phyloP scores from a whole-genome alignment of 2,797 vertebrate species.

The Schizopygopsis pylzovi region DNA sequence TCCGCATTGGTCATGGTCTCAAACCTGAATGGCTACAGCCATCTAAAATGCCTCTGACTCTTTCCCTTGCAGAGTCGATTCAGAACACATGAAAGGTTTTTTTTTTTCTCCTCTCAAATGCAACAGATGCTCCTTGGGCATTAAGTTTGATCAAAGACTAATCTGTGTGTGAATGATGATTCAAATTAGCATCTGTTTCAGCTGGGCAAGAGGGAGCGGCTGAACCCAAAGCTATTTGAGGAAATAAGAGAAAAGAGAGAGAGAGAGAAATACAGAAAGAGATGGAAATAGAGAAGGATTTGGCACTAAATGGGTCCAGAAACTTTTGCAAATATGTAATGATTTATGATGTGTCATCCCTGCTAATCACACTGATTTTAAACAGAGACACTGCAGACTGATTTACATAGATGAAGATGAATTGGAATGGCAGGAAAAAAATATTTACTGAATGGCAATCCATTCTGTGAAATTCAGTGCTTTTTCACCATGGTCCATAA shows the following conservation, averaged over 20 bases:
- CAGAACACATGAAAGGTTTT: slow-evolving; percentile 40
- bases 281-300: slow-evolving; percentile 41
- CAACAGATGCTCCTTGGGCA: slow-evolving; percentile 67
- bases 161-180: slow-evolving; percentile 72
- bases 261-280: slow-evolving; percentile 38
- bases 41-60: slow-evolving; percentile 40
- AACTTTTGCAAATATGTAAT: slow-evolving; percentile 41
- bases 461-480: neutral
- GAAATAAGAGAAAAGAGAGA: slow-evolving; percentile 28
- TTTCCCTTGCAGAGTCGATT: slow-evolving; percentile 2
- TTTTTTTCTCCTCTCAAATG: slow-evolving; percentile 38
- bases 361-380: neutral
- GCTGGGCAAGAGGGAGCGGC: slow-evolving; percentile 61
- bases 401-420: slow-evolving; percentile 1
- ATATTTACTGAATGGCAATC: neutral
- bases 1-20: slow-evolving; percentile 27
- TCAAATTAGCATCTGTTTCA: slow-evolving; percentile 78
- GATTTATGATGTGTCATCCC: slow-evolving; percentile 14
- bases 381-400: slow-evolving; percentile 3
- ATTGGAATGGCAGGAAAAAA: neutral
- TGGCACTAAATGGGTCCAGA: slow-evolving; percentile 36
- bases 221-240: slow-evolving; percentile 66
- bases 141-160: slow-evolving; percentile 77
- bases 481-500: neutral
- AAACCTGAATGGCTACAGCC: slow-evolving; percentile 31